Evolutionary conservation across 2,888 invertebrate genomes (phyloP), one percentile per base, ranked within the genome.

Genomic region (Leucania comma): DNA sequence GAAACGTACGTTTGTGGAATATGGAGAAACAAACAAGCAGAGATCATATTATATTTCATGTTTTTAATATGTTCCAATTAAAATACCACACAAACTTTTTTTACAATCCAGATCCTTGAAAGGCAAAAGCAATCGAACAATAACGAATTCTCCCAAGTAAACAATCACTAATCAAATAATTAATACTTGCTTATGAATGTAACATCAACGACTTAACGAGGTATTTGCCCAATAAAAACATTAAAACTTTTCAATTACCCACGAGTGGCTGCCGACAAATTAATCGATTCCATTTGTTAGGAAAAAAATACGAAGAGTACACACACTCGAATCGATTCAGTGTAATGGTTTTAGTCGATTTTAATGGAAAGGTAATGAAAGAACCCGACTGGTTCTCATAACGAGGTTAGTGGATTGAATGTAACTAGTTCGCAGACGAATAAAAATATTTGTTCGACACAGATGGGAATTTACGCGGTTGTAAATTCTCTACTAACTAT

Each of bases 401-500:
- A 89, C 83, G 87, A 87, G 93, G 92, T 92, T 89, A 93, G 87
- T 89, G 81, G 89, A 88, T 87, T 89, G 82, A 83, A 88, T 84
- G 88, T 87, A 90, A 90, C 90, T 89, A 90, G 90, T 88, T 88
- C 82, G 65, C 77, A 53, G 59, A 70, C 78, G 81, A 87, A 87
- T 88, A 89, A 91, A 92, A 91, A 91, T 90, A 90, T 91, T 91
- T 90, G 86, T 86, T 82, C 82, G 87, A 81, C 90, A 88, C 85
- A 85, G 82, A 88, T 88, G 84, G 68, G 83, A 81, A 86, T 90
- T 90, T 87, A 90, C 87, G 87, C 81, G 78, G 81, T 72, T 82
- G 88, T 90, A 81, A 85, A 90, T 86, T 86, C 67, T 70, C 56
- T 77, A 79, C 84, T 86, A 87, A 87, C 86, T 81, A 86, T 75